A percentile compares a stretch with the other conserved stretches of the same genome.
phyloP scores from a whole-genome alignment of 2,113 vertebrate species.

The Climacteris rufus region DNA sequence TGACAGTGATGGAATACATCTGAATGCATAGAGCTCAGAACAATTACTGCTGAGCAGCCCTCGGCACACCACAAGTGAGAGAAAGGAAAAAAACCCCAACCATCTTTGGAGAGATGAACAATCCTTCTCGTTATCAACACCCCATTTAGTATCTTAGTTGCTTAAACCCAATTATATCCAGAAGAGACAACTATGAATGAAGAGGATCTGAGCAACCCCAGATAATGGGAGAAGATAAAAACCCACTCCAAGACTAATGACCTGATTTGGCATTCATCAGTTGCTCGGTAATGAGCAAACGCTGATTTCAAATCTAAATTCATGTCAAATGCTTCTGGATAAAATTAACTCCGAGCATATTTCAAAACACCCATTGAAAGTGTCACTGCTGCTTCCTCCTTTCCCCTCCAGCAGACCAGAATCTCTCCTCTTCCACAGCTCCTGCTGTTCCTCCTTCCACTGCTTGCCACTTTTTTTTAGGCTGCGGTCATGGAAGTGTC shows the following conservation, averaged over 20 bases:
- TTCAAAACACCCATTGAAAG: background rate
- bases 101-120: background rate
- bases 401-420: background rate
- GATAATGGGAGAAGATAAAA: constrained; percentile 3
- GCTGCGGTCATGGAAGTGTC: background rate
- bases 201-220: background rate
- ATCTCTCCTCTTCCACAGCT: background rate
- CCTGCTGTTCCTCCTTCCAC: background rate
- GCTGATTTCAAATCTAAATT: constrained; percentile 1
- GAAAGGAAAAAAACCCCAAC: background rate
- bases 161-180: background rate
- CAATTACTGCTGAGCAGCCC: background rate
- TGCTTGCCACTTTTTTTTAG: background rate
- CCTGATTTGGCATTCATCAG: background rate
- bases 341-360: background rate
- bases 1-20: background rate
- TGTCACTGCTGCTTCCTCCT: background rate
- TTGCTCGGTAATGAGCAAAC: background rate
- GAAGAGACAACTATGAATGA: background rate
- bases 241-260: background rate
- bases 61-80: background rate
- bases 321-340: background rate
- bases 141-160: background rate
- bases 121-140: background rate
- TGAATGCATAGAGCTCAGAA: background rate